Percentiles rank a stretch among this genome's conserved stretches.
These are phyloP conservation scores for Venustaconcha ellipsiformis DNA, from an alignment of 1,140 invertebrate species.

Conservation along the genomic window DNA sequence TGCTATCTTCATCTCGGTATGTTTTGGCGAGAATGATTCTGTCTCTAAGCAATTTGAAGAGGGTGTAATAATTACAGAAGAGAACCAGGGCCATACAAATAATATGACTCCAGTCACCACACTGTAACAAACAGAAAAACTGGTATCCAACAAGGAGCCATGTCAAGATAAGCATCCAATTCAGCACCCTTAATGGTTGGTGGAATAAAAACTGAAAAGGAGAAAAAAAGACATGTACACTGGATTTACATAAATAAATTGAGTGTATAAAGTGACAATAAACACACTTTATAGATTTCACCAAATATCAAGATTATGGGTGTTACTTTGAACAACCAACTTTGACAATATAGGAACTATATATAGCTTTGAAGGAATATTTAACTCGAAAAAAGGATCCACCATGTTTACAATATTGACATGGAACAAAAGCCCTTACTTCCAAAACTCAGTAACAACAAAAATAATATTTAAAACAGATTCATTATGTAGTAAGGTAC, in stretches of 20 bases:
- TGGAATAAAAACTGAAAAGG: conserved; percentile 83
- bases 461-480: too few species aligned
- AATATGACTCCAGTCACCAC: conserved; percentile 91
- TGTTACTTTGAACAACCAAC: too few species aligned
- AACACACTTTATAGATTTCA: too few species aligned
- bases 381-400: too few species aligned
- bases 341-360: too few species aligned
- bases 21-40: conserved; percentile 79
- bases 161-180: conserved; percentile 80
- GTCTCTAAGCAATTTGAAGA: conserved; percentile 90
- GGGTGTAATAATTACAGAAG: conserved; percentile 90
- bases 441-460: too few species aligned
- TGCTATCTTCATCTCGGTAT: conserved; percentile 61
- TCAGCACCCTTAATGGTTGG: conserved; percentile 86
- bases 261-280: neutral
- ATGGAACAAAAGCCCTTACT: too few species aligned
- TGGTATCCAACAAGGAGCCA: conserved; percentile 81
- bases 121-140: conserved; percentile 81
- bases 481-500: too few species aligned
- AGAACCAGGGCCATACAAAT: conserved; percentile 86
- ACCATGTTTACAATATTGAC: too few species aligned
- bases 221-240: conserved; percentile 13
- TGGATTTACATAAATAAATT: neutral
- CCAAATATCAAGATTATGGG: too few species aligned
- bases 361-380: too few species aligned